Conservation (phyloP, 2,113 vertebrate species). For the Callorhinus ursinus region DNA sequence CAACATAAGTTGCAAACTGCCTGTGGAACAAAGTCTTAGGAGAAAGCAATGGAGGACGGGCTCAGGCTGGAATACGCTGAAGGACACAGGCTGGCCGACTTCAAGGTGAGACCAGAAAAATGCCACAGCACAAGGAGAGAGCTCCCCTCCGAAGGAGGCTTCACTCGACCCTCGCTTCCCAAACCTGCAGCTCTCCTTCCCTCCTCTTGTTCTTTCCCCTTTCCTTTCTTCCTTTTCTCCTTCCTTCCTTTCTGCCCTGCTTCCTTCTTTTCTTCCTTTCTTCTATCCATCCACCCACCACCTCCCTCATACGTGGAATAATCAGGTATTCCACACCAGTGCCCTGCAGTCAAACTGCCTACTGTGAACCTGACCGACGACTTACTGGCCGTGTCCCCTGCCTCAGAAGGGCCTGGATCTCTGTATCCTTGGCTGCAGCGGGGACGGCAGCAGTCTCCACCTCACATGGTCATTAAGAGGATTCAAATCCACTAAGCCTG, state of each 20-base stretch:
- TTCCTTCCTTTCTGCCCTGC: too few relatives aligned
- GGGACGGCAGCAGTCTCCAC: background rate
- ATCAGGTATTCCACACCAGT: background rate
- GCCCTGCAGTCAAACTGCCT: background rate
- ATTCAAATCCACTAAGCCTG: background rate
- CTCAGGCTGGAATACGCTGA: background rate
- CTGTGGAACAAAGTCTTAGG: background rate
- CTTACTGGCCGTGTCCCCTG: background rate
- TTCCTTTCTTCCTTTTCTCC: too few relatives aligned
- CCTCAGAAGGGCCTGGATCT: background rate
- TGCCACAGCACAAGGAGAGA: accelerated
- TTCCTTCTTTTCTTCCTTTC: too few relatives aligned
- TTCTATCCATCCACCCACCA: background rate
- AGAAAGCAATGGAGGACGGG: background rate
- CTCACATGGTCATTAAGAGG: background rate
- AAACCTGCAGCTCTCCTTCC: background rate
- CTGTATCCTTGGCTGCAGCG: background rate
- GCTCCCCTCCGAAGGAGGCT: background rate
- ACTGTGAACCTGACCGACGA: background rate
- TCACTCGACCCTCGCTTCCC: background rate
- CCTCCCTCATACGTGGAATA: background rate
- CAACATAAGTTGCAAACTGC: background rate
- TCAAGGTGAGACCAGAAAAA: background rate
- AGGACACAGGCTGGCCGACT: background rate
- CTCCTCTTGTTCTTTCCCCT: background rate